These are phyloP conservation scores for Icerya purchasi DNA, from an alignment of 2,888 invertebrate species.

Conservation along the genomic window DNA sequence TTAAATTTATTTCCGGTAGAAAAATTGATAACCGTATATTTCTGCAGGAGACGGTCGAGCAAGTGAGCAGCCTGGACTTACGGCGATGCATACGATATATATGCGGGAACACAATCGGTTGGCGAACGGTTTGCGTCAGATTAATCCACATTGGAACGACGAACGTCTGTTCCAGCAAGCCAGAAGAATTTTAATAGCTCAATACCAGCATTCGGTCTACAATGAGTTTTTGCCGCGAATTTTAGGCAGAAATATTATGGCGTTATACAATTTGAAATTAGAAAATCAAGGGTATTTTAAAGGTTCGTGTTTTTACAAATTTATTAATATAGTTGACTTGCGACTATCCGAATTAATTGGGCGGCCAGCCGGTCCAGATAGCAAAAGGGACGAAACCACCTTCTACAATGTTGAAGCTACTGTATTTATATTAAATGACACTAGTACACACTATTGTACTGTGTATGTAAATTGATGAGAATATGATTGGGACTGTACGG, in stretches of 20 bases:
- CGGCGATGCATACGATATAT: slow-evolving; percentile 71
- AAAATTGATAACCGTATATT: too few relatives aligned
- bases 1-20: too few relatives aligned
- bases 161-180: slow-evolving; percentile 66
- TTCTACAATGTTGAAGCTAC: too few relatives aligned
- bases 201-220: slow-evolving; percentile 59
- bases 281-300: slow-evolving; percentile 49
- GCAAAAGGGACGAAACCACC: too few relatives aligned
- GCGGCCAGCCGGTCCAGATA: too few relatives aligned
- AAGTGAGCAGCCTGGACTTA: slow-evolving; percentile 76
- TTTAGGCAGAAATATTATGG: slow-evolving; percentile 68
- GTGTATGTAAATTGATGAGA: too few relatives aligned
- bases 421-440: too few relatives aligned
- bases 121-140: slow-evolving; percentile 48
- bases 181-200: slow-evolving; percentile 52
- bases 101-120: slow-evolving; percentile 76
- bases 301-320: slow-evolving; percentile 23
- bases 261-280: slow-evolving; percentile 66
- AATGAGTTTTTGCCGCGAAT: slow-evolving; percentile 80
- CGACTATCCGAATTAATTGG: too few relatives aligned
- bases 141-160: slow-evolving; percentile 78
- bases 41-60: slow-evolving; percentile 71
- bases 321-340: too few relatives aligned
- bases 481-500: too few relatives aligned
- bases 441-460: too few relatives aligned